Evolutionary conservation across 2,113 vertebrate genomes (phyloP).

Genomic region (Menura novaehollandiae): DNA sequence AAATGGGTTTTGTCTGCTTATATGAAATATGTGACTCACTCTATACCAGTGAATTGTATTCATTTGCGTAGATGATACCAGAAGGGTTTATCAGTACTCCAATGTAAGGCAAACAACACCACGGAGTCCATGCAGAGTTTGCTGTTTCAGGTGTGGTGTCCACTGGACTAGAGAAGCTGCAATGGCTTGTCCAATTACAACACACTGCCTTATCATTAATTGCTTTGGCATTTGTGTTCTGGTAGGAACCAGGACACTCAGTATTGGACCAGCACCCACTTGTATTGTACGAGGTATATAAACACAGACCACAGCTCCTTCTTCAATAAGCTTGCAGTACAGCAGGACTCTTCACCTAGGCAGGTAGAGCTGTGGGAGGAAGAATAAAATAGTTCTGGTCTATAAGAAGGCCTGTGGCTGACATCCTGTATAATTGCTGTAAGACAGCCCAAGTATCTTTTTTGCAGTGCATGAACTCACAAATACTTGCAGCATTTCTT

Average conservation of each 20-base stretch:
- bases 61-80: neutral
- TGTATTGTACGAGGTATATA: rapidly evolving
- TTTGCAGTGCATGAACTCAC: neutral
- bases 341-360: neutral
- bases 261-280: neutral
- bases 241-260: neutral
- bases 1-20: neutral
- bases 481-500: neutral
- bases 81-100: neutral
- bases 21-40: neutral
- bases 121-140: neutral
- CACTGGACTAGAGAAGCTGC: neutral
- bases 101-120: neutral
- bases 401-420: neutral
- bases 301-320: neutral
- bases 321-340: neutral
- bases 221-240: neutral
- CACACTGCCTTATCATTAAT: neutral
- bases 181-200: neutral
- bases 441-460: neutral
- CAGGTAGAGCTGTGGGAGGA: neutral
- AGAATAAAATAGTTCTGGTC: neutral
- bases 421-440: neutral
- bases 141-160: neutral
- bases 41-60: neutral